Evolutionary conservation across 30 jellyfish, hydroid and myxozoan genomes (phyloP).

Genomic region (Clytia hemisphaerica): DNA sequence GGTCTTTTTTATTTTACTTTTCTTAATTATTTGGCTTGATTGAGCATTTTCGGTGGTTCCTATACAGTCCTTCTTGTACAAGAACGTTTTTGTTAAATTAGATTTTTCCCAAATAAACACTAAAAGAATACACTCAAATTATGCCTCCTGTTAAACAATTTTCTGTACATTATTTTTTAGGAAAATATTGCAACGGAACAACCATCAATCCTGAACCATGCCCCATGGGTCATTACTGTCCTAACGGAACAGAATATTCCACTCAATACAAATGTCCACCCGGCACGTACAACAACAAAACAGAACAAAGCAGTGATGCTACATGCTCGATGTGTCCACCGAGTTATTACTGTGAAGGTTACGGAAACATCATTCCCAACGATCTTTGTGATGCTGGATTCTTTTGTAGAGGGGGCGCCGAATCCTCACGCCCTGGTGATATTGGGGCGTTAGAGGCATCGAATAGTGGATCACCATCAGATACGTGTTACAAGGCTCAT

Average conservation of each 20-base stretch:
- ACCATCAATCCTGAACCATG: slow-evolving; percentile 56
- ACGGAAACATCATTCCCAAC: slow-evolving; percentile 48
- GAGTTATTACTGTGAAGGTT: slow-evolving; percentile 60
- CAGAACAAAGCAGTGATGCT: slow-evolving; percentile 42
- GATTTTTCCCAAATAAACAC: background rate
- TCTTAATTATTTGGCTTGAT: too few relatives aligned
- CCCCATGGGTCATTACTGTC: slow-evolving; percentile 76
- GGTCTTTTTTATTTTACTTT: slow-evolving; percentile 23
- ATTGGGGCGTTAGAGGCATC: slow-evolving; percentile 41
- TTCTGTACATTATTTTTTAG: slow-evolving; percentile 29
- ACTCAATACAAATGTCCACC: slow-evolving; percentile 77
- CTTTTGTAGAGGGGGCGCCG: slow-evolving; percentile 71
- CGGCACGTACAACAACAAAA: slow-evolving; percentile 68
- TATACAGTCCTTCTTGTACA: too few relatives aligned
- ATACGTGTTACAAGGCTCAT: slow-evolving; percentile 66
- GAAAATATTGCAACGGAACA: slow-evolving; percentile 56
- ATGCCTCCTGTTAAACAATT: background rate
- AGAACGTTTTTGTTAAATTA: background rate
- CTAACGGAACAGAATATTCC: slow-evolving; percentile 54
- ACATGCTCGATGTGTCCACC: slow-evolving; percentile 57
- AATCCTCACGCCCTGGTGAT: slow-evolving; percentile 56
- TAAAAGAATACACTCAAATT: background rate
- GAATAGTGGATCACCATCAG: slow-evolving; percentile 39
- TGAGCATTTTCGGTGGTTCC: too few relatives aligned
- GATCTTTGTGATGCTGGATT: slow-evolving; percentile 66